Percentiles rank a stretch among this genome's conserved stretches.
Conservation (phyloP, 2,113 vertebrate genomes). For the Tragelaphus imberbis region DNA sequence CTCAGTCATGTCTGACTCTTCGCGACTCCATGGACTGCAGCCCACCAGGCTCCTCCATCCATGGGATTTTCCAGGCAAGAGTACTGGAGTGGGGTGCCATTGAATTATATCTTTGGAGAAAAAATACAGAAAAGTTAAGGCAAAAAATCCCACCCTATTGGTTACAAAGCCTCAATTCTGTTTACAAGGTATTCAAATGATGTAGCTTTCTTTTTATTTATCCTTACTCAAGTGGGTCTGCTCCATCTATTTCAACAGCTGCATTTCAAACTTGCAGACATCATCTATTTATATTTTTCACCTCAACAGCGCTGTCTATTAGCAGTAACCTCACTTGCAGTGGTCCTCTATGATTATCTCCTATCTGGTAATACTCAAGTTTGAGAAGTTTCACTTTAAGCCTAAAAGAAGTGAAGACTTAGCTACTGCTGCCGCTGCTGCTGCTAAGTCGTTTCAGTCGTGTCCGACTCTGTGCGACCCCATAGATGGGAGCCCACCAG, state of each 20-base stretch:
- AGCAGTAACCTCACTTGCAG: neutral
- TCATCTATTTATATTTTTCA: neutral
- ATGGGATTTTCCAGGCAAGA: too few species aligned
- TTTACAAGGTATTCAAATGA: conserved; percentile 9
- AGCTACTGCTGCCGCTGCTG: neutral
- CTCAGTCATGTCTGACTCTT: too few species aligned
- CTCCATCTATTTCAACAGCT: conserved; percentile 6
- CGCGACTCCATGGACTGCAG: too few species aligned
- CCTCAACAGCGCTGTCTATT: neutral
- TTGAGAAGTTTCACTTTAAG: neutral
- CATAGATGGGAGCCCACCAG: too few species aligned
- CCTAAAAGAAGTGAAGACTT: neutral
- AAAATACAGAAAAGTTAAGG: neutral
- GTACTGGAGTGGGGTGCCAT: too few species aligned
- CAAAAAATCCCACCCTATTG: neutral
- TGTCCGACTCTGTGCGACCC: too few species aligned
- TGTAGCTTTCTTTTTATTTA: neutral
- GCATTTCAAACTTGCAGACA: neutral
- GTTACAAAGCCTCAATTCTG: neutral
- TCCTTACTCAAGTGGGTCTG: neutral
- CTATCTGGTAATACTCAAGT: neutral
- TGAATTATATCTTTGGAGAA: neutral
- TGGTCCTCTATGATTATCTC: neutral
- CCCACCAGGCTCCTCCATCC: too few species aligned
- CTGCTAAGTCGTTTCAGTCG: too few species aligned